Evolutionary conservation across 1,140 invertebrate genomes (phyloP).

Genomic region (Atopsyche davidsoni): DNA sequence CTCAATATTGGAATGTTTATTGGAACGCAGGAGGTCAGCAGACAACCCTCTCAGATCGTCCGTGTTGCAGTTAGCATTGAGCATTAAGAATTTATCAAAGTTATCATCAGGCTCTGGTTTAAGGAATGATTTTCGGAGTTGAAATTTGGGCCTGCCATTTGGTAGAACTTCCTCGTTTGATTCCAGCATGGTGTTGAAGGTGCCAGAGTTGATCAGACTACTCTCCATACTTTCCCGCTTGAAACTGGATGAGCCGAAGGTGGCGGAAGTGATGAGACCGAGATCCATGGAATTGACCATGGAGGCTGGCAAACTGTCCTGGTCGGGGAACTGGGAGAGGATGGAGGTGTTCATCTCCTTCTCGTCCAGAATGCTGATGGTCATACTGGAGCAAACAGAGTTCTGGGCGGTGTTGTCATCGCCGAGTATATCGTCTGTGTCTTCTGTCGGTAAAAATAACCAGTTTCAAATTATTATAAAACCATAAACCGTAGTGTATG

Average conservation of each 20-base stretch:
- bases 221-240: conserved; percentile 37
- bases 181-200: conserved; percentile 36
- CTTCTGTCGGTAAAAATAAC: conserved; percentile 1
- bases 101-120: conserved; percentile 24
- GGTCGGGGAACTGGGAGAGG: conserved; percentile 45
- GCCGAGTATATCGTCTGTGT: conserved; percentile 10
- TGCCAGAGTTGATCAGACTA: conserved; percentile 46
- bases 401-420: conserved; percentile 28
- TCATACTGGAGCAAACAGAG: conserved; percentile 46
- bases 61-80: conserved; percentile 28
- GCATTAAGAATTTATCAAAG: conserved; percentile 23
- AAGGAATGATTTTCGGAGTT: conserved; percentile 26
- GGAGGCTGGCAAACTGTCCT: conserved; percentile 42
- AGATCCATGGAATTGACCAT: conserved; percentile 45
- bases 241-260: conserved; percentile 30
- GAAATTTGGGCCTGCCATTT: conserved; percentile 26
- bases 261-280: conserved; percentile 38
- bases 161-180: conserved; percentile 21
- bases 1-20: conserved; percentile 24
- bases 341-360: conserved; percentile 50
- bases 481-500: too few relatives aligned
- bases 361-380: conserved; percentile 45
- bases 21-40: conserved; percentile 14
- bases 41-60: conserved; percentile 27
- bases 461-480: neutral